Evolutionary conservation across 2,113 vertebrate species (phyloP), one percentile per base, ranked within the genome.

Genomic region (Channa argus): DNA sequence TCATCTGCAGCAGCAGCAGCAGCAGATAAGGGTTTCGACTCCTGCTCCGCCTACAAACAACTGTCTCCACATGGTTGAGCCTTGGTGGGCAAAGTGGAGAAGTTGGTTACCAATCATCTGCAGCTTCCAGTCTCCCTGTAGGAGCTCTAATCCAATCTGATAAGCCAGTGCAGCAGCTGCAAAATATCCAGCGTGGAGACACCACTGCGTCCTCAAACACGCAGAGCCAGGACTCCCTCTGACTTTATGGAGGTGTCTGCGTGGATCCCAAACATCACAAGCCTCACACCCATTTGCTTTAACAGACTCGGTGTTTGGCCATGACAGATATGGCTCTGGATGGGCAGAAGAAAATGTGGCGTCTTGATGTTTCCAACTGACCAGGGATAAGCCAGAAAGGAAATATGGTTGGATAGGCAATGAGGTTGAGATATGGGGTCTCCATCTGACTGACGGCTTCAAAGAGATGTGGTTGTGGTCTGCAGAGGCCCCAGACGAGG

Each of bases 331-430:
- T 58, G 88, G 76, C 83, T 73, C 61, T 63, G 80, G 79, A 85
- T 74, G 87, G 80, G 67, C 77, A 80, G 80, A 76, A 86, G 87
- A 73, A 89, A 88, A 91, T 92, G 70, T 71, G 84, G 53, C 5
- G 80, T 89, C 88, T 92, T 92, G 92, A 93, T 93, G 87, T 92
- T 87, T 90, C 72, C 82, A 85, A 83, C 84, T 77, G 88, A 87
- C 81, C 86, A 63, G 80, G 85, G 92, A 92, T 93, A 91, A 91
- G 89, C 86, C 88, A 79, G 75, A 90, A 74, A 86, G 89, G 86
- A 91, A 85, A 87, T 91, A 79, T 88, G 86, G 90, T 74, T 87
- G 87, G 77, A 85, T 89, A 83, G 89, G 84, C 92, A 91, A 88
- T 83, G 70, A 91, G 86, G 90, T 71, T 55, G 84, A 89, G 91